Percentiles rank a stretch among this genome's conserved stretches.
Evolutionary conservation across 2,113 vertebrate genomes (phyloP).

Genomic region (Halichoerus grypus): DNA sequence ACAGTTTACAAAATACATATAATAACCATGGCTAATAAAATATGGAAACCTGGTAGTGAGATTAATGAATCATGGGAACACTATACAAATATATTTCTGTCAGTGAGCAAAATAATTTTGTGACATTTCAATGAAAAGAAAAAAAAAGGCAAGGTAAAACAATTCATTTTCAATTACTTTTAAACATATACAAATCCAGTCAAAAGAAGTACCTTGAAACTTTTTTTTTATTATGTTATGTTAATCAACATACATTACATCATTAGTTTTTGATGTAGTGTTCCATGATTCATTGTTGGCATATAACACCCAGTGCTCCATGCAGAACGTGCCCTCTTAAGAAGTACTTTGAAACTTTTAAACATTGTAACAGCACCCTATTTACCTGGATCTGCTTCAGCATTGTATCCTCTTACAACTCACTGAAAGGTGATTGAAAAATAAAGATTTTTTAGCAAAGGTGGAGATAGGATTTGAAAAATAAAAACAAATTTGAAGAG

Average conservation of each 20-base stretch:
- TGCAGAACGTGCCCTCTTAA: too few species aligned
- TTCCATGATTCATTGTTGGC: too few species aligned
- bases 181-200: background rate
- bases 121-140: background rate
- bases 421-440: background rate
- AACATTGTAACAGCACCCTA: background rate
- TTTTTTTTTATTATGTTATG: background rate
- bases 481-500: background rate
- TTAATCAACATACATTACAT: too few species aligned
- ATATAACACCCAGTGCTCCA: too few species aligned
- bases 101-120: background rate
- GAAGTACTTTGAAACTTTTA: background rate
- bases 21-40: background rate
- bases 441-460: background rate
- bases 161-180: background rate
- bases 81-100: background rate
- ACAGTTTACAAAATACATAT: background rate
- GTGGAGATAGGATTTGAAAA: background rate
- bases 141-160: background rate
- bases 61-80: background rate
- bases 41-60: background rate
- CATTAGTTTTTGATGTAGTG: too few species aligned
- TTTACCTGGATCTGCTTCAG: background rate
- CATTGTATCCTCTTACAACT: background rate
- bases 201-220: background rate